These are phyloP conservation scores for Cydia splendana DNA, from an alignment of 1,140 invertebrate species.

Conservation along the genomic window DNA sequence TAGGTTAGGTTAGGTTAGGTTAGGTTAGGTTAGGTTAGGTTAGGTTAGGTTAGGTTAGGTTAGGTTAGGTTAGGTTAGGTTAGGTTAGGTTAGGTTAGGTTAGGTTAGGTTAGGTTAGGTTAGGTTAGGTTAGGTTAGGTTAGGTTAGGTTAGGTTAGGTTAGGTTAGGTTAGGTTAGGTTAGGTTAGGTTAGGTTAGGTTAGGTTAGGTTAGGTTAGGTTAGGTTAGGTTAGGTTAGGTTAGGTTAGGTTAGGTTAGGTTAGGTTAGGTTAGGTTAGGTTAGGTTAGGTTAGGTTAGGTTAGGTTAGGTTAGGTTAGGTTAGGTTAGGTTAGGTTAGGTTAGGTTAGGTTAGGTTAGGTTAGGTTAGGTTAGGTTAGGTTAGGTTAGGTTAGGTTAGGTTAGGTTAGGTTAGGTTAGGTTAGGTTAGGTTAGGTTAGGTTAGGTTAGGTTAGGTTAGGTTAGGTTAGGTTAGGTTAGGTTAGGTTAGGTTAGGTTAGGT, in stretches of 20 bases:
- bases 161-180: conserved; percentile 3
- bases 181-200: conserved; percentile 3
- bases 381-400: conserved; percentile 3
- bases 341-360: conserved; percentile 3
- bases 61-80: not conserved
- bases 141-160: conserved; percentile 3
- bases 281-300: conserved; percentile 3
- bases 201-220: conserved; percentile 3
- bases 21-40: conserved; percentile 3
- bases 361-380: conserved; percentile 3
- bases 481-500: conserved; percentile 3
- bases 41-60: not conserved
- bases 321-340: conserved; percentile 3
- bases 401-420: conserved; percentile 3
- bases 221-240: conserved; percentile 3
- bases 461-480: not conserved
- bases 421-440: conserved; percentile 3
- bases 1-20: conserved; percentile 3
- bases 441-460: not conserved
- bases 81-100: conserved; percentile 3
- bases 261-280: conserved; percentile 3
- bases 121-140: conserved; percentile 3
- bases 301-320: conserved; percentile 3
- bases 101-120: conserved; percentile 3
- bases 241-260: conserved; percentile 3